phyloP scores from a whole-genome alignment of 2,888 invertebrate species.

The Torymus tubicola region DNA sequence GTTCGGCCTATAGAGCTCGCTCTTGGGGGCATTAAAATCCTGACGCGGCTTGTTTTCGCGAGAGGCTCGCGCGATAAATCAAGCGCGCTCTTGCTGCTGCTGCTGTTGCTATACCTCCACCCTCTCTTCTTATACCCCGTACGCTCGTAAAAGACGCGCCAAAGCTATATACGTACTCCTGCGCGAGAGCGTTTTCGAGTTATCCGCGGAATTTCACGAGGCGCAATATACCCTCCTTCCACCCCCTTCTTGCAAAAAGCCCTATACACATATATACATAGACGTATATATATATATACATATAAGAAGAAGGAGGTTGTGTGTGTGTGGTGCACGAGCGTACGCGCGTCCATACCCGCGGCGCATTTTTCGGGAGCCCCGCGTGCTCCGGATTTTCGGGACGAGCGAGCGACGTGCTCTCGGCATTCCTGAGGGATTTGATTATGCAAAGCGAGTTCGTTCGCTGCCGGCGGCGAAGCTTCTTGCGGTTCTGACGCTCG shows the following conservation, averaged over 20 bases:
- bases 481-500: too few species aligned
- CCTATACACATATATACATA: conserved; percentile 32
- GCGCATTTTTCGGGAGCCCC: conserved; percentile 70
- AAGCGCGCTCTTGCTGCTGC: conserved; percentile 30
- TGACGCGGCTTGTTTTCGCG: conserved; percentile 57
- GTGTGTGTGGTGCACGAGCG: not conserved
- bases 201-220: conserved; percentile 69
- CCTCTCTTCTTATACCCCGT: not conserved
- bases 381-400: conserved; percentile 66
- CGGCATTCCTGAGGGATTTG: conserved; percentile 71
- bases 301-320: too few species aligned
- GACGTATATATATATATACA: conserved; percentile 33
- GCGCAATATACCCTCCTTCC: conserved; percentile 50
- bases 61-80: conserved; percentile 52
- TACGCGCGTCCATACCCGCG: conserved; percentile 23
- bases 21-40: conserved; percentile 52
- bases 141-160: conserved; percentile 49
- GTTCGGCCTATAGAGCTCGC: not conserved
- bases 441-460: conserved; percentile 69
- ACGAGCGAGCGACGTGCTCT: conserved; percentile 55
- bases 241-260: conserved; percentile 35
- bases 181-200: conserved; percentile 59
- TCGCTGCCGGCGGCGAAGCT: conserved; percentile 10
- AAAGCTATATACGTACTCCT: conserved; percentile 41
- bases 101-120: conserved; percentile 15